Evolutionary conservation across 2,797 vertebrate species (phyloP), one percentile per base, ranked within the genome.

Genomic region (Neosilurus hyrtlii): DNA sequence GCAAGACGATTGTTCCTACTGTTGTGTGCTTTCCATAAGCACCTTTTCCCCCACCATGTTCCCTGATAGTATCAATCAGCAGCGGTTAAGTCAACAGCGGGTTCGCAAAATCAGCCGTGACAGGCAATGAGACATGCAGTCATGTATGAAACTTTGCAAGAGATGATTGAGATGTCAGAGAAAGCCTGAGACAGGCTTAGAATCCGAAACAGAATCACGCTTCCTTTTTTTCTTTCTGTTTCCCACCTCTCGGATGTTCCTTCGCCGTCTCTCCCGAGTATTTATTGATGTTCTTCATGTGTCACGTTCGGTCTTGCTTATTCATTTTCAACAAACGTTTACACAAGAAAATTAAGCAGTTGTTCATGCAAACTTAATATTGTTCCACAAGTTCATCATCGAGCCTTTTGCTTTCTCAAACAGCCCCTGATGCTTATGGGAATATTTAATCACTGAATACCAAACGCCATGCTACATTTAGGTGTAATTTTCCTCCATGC

Each of bases 361-460:
- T 94, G 92, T 94, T 94, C 91, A 92, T 93, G 93, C 92, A 93
- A 92, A 92, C 91, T 90, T 93, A 94, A 95, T 94, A 93, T 93
- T 89, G 90, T 91, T 91, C 88, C 89, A 92, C 88, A 90, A 94
- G 93, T 94, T 92, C 89, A 94, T 93, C 91, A 92, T 89, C 88
- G 82, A 89, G 86, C 89, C 82, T 62, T 86, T 89, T 88, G 89
- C 92, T 92, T 92, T 90, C 92, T 94, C 93, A 94, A 93, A 93
- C 92, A 92, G 73, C 89, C 78, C 88, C 84, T 67, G 91, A 89
- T 92, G 92, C 93, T 91, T 91, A 90, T 89, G 90, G 91, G 93
- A 94, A 94, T 93, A 94, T 95, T 95, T 94, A 94, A 94, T 95
- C 94, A 93, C 91, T 90, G 93, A 94, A 95, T 94, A 93, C 91